Base-by-base conservation (phyloP, 2,888 invertebrate species). In the Gari tellinella region DNA sequence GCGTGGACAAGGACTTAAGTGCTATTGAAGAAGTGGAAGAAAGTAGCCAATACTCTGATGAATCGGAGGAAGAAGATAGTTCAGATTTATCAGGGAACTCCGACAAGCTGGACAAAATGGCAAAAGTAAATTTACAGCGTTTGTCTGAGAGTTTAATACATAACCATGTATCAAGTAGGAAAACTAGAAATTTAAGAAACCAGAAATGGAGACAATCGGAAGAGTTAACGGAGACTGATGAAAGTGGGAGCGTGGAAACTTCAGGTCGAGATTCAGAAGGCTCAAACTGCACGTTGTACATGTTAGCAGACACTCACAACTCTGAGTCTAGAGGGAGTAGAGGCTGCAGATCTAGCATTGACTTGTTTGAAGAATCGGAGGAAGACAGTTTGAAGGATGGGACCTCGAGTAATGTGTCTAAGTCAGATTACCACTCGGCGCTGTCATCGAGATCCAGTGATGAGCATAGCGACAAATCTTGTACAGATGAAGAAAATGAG, bases 71-170 rank as follows among this genome's bases (percentile, higher is more conserved):
- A 10, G 31, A 31, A 31, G 15, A 40, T 14, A 8, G 4, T 43
- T 43, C 43, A 43, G 43, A 43, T 14, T 15, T 17, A 5, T 43
- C 43, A 4, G 14, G 43, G 4, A 14, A 43, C 4, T 8, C 3
- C 14, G n/a, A 14, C 4, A 3, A 43, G 43, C 4, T 31, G 19
- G 43, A 43, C 43, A 17, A 51, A 55, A 26, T 25, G 14, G 23
- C 23, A 15, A 12, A 7, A 1, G 23, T 40, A 23, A 26, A 49
- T 41, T n/a, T 61, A 1, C 49, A 69, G 10, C 56, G 53, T 46
- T 48, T 69, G 14, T 69, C 69, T 31, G 63, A 63, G 10, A 69
- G 69, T 31, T 63, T 69, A 19, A 25, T 63, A 31, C n/a, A 21
- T 17, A 69, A 63, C 46, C 58, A 63, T 58, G 63, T 69, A 0